Base-by-base conservation (phyloP, 2,888 invertebrate species). In the Chrysodeixis includens region DNA sequence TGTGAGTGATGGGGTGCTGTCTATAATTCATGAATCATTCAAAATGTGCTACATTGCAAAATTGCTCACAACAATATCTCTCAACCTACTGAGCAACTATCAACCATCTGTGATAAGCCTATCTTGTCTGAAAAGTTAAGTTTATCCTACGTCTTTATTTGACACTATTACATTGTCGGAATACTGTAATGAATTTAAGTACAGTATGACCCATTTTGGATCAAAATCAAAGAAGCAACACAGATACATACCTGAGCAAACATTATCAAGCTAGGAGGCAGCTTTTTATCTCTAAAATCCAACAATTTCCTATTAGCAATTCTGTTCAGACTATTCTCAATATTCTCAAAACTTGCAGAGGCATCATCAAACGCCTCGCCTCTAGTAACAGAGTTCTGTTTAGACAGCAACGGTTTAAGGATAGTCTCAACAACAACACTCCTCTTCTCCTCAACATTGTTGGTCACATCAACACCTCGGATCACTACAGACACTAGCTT, bases 401-500 rank as follows among this genome's bases (percentile, higher is more conserved):
- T 95, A 0, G 94, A 94, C 10, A 95, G 83, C 22, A 95, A 78
- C 0, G 95, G 96, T 86, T 90, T 96, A 74, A 92, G 89, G 22
- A 95, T 93, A 0, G 94, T 93, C 72, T 94, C 93, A 40, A 95
- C 92, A 54, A 94, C 89, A 65, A 89, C 88, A 88, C 92, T 92
- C 64, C 92, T 80, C 73, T 92, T 88, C 74, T 90, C 93, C 69
- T 95, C 95, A 54, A 97, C 96, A 92, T 97, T 97, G 89, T 98
- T 97, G 81, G 98, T 97, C 63, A 98, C 96, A 73, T 97, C 96
- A 3, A 98, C 97, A 86, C 98, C 97, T 71, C 96, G 96, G 76
- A 98, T 97, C n/a, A 98, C 96, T 20, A 98, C 96, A 3, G 98
- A 97, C 4, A 98, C 93, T 14, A 98, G 90, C 89, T 98, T 98